Evolutionary conservation across 2,888 invertebrate genomes (phyloP).

Genomic region (Brachyptera risi): DNA sequence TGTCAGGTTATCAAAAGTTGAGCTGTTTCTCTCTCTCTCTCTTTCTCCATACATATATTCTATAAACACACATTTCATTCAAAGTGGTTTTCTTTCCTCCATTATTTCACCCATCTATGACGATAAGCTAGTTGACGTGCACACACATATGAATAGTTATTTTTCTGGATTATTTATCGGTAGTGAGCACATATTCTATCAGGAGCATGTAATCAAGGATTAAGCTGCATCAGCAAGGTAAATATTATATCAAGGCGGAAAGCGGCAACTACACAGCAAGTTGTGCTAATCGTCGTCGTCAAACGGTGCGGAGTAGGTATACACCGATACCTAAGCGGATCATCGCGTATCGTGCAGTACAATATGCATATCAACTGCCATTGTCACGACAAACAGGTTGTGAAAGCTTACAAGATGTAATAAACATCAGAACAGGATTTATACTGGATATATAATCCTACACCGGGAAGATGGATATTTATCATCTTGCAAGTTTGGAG

Average conservation of each 20-base stretch:
- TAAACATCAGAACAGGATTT: not conserved
- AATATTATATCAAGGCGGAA: constrained; percentile 8
- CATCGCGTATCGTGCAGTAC: not conserved
- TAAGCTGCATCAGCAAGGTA: constrained; percentile 13
- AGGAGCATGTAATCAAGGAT: constrained; percentile 17
- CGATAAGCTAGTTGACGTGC: not conserved
- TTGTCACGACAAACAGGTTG: not conserved
- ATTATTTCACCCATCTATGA: not conserved
- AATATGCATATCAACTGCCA: not conserved
- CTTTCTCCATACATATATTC: not conserved
- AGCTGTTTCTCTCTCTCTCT: too few relatives aligned
- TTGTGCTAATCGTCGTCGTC: not conserved
- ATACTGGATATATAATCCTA: too few relatives aligned
- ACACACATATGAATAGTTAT: not conserved
- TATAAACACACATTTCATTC: constrained; percentile 1
- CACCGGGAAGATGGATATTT: too few relatives aligned
- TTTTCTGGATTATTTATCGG: not conserved
- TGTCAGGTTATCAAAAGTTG: not conserved
- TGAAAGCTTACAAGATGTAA: not conserved
- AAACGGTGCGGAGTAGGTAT: not conserved
- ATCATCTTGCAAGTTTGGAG: too few relatives aligned
- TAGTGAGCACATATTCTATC: not conserved
- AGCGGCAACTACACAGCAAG: not conserved
- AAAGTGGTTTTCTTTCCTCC: not conserved
- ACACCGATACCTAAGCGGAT: constrained; percentile 11